Base-by-base conservation (phyloP, 1,140 invertebrate genomes). In the Cepaea nemoralis region DNA sequence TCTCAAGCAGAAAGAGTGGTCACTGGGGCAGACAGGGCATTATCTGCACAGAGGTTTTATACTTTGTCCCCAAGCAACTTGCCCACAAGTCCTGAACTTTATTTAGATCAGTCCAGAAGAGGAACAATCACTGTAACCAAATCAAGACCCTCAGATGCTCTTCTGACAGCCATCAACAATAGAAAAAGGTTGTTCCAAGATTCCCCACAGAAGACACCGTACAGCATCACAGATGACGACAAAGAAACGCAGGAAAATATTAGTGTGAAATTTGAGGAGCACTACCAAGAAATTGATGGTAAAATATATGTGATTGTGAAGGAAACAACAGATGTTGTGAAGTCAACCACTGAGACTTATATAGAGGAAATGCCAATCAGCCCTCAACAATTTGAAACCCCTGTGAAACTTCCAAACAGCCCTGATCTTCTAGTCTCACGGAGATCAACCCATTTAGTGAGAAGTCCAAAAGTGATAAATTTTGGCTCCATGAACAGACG, bases 121-220 rank as follows among this genome's bases (percentile, higher is more conserved):
- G 70, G 80, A 3, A 87, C 88, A 19, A 42, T 87, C 40, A 88
- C 88, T 2, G 86, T 88, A 10, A 88, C 86, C 22, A 89, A 89
- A 69, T 82, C 84, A n/a, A 75, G 83, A 27, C 85, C 87, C 12
- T 88, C 88, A 22, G 85, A 89, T 77, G 87, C 86, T 27, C 82
- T 89, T 0, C 35, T 87, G 3, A 69, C 86, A 14, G 81, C 81
- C 22, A 77, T 77, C 71, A 81, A 69, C 81, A 81, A 45, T 69
- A 78, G 48, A 37, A 42, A 66, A 50, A 70, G 48, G 55, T 33
- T 63, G 8, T 35, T 74, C 27, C 0, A 40, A 37, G 48, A 73
- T 42, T 71, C 45, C 6, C 39, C 39, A 6, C 12, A 40, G 70
- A 31, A 81, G 66, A n/a, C 24, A 19, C 40, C n/a, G 37, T 27